Conservation (phyloP, 1,140 invertebrate genomes). For the Hermetia illucens region DNA sequence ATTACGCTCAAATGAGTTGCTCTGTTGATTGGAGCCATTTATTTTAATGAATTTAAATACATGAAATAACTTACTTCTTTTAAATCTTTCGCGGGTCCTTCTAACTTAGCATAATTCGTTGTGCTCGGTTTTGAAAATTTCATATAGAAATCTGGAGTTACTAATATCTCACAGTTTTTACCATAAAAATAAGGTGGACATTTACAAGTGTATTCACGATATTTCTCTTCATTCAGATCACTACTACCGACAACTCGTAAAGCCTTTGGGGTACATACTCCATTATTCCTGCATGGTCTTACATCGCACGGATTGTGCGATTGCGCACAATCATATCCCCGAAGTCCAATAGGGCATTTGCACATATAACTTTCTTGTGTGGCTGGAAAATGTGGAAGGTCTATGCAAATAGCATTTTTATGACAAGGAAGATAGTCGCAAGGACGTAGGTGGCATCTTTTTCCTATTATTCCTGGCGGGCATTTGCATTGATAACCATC, state of each 20-base stretch:
- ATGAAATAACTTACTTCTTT: conserved; percentile 20
- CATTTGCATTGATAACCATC: conserved; percentile 44
- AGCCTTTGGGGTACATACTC: conserved; percentile 32
- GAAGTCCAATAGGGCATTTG: conserved; percentile 36
- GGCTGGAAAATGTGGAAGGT: conserved; percentile 25
- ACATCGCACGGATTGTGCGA: conserved; percentile 39
- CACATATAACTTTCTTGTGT: conserved; percentile 33
- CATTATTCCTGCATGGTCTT: conserved; percentile 37
- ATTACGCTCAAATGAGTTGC: too few relatives aligned
- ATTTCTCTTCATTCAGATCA: conserved; percentile 10
- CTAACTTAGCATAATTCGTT: conserved; percentile 36
- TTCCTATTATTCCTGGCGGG: conserved; percentile 37
- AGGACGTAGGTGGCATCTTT: conserved; percentile 35
- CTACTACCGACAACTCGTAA: background rate
- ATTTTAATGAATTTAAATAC: background rate
- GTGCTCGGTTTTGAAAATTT: conserved; percentile 37
- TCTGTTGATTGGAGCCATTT: too few relatives aligned
- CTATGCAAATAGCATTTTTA: conserved; percentile 35
- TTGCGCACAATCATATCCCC: conserved; percentile 30
- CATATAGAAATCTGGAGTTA: conserved; percentile 36
- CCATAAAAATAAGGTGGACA: conserved; percentile 30
- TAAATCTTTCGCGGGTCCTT: conserved; percentile 30
- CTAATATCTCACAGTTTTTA: conserved; percentile 29
- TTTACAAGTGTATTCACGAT: conserved; percentile 27
- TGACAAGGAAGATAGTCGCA: conserved; percentile 42